Evolutionary conservation across 2,888 invertebrate genomes (phyloP).

Genomic region (Agrotis ipsilon): DNA sequence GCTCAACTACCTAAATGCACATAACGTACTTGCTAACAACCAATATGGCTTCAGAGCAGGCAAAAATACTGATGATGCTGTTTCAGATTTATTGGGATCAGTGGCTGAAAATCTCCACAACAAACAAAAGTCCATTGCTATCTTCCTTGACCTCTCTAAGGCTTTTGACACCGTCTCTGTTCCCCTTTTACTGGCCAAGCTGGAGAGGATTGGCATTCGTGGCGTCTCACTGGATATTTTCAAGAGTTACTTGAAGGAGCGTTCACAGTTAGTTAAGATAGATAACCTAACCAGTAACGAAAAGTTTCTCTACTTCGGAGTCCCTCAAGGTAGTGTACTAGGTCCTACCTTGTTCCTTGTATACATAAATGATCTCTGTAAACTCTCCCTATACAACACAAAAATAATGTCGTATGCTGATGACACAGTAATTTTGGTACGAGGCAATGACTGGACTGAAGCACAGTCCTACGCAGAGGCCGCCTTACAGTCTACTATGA

Average conservation of each 20-base stretch:
- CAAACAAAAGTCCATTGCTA: background rate
- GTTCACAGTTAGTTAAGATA: background rate
- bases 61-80: background rate
- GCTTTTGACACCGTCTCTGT: too few species aligned
- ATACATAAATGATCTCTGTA: too few species aligned
- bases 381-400: too few species aligned
- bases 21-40: background rate
- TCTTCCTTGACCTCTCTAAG: background rate
- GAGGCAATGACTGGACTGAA: too few species aligned
- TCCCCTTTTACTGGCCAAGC: background rate
- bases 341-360: background rate
- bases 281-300: background rate
- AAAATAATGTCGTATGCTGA: too few species aligned
- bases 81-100: background rate
- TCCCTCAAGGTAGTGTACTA: background rate
- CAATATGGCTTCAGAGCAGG: background rate
- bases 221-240: background rate
- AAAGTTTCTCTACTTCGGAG: background rate
- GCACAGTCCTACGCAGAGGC: too few species aligned
- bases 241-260: background rate
- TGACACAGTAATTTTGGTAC: too few species aligned
- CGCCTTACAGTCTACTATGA: too few species aligned
- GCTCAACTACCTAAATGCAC: background rate
- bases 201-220: background rate
- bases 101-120: background rate